Evolutionary conservation across 2,797 vertebrate genomes (phyloP), one percentile per base, ranked within the genome.

Genomic region (Jordanella pulchra): DNA sequence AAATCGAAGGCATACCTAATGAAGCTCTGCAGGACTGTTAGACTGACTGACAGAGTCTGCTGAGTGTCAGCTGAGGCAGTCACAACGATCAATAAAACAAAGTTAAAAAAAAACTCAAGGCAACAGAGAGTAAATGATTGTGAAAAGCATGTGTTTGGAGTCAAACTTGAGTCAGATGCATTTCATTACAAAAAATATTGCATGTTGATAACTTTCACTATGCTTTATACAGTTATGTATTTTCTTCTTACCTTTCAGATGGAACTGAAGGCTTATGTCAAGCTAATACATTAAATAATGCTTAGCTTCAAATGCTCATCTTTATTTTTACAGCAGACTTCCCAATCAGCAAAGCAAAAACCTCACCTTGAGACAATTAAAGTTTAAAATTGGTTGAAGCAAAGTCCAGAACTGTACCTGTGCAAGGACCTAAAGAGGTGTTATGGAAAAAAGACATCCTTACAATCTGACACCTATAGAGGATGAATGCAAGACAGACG

Each of bases 71-170:
- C 76, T 76, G 84, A 81, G 58, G 75, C 81, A 81, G 84, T 73
- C 79, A 76, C 81, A 85, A 86, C 69, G 75, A 92, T 91, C 89
- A 86, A 92, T 90, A 88, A 56, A 44, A 74, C 67, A 18, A 65
- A 65, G 51, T 50, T 6, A 64, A 27, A 54, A 69, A 39, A 9
- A 48, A 66, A 69, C 76, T 64, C 55, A 28, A 70, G 44, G 68
- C 61, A 71, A 69, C 63, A 69, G 73, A 75, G 65, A 85, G 72
- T 85, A 75, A 67, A 54, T 72, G 84, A 65, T 86, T 89, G 75
- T 82, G 87, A 84, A 89, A 86, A 82, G 80, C 79, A 68, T 61
- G 1, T 48, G 54, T 44, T 21, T 30, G 44, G 71, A 83, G 85
- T 90, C 85, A 86, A 67, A 48, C 71, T 67, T 4, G 18, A 84